phyloP scores from a whole-genome alignment of 1,140 invertebrate genomes.

The Drosophila albomicans region DNA sequence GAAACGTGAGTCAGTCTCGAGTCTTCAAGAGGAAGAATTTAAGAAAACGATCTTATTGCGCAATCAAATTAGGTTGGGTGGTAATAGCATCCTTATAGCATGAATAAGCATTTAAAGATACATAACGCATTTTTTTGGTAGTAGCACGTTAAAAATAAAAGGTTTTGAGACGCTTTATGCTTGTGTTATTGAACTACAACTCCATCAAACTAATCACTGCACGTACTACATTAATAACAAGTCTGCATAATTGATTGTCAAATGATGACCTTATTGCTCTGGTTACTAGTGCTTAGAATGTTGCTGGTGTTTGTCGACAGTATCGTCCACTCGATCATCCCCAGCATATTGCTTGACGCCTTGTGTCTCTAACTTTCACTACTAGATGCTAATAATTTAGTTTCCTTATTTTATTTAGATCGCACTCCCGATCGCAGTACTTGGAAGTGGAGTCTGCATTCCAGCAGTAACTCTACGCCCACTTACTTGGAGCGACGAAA shows the following conservation, averaged over 20 bases:
- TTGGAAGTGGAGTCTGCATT: slow-evolving; percentile 84
- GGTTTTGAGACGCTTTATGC: neutral
- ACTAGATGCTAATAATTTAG: neutral
- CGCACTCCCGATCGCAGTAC: slow-evolving; percentile 80
- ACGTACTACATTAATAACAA: neutral
- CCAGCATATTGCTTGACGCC: slow-evolving; percentile 23
- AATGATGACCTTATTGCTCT: slow-evolving; percentile 8
- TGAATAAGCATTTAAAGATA: no score
- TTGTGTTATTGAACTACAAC: neutral
- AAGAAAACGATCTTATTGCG: no score
- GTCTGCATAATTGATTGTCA: neutral
- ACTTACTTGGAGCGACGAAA: slow-evolving; percentile 94
- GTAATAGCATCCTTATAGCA: no score
- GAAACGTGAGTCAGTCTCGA: no score
- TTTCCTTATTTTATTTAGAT: slow-evolving; percentile 54
- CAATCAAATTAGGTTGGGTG: no score
- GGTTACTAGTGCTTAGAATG: slow-evolving; percentile 46
- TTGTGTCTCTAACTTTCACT: slow-evolving; percentile 14
- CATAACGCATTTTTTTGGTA: no score
- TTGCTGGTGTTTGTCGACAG: slow-evolving; percentile 40
- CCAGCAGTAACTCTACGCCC: slow-evolving; percentile 90
- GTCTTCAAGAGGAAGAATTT: no score
- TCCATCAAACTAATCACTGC: neutral
- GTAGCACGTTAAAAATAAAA: no score
- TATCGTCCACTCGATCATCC: slow-evolving; percentile 10